phyloP scores from a whole-genome alignment of 1,140 invertebrate species.

The Papilio polytes region DNA sequence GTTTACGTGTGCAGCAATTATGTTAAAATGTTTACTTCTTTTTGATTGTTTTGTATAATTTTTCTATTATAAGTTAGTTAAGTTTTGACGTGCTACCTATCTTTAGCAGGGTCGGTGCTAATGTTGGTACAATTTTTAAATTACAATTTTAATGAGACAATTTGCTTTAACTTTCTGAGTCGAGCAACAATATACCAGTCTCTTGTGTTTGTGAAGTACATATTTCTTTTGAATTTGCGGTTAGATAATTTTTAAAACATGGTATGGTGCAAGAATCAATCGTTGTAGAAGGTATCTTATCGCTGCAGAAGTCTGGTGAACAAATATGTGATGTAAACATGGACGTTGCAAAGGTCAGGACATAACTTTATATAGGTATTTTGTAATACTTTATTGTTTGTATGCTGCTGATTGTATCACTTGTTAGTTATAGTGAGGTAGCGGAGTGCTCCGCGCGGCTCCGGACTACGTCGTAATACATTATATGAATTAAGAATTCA shows the following conservation, averaged over 20 bases:
- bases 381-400: not conserved
- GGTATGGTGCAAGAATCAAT: not conserved
- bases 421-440: not conserved
- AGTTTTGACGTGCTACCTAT: not conserved
- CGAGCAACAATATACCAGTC: not conserved
- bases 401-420: not conserved
- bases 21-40: not conserved
- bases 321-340: not conserved
- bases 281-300: not conserved
- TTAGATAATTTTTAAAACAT: not conserved
- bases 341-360: not conserved
- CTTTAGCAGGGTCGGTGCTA: not conserved
- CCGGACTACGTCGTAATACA: not conserved
- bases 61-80: slow-evolving; percentile 1
- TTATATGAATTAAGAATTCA: not conserved
- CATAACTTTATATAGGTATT: not conserved
- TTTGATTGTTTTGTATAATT: not conserved
- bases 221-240: not conserved
- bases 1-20: not conserved
- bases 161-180: not conserved
- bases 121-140: not conserved
- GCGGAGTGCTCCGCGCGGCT: not conserved
- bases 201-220: not conserved
- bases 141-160: not conserved
- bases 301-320: not conserved